These are phyloP conservation scores for Ectemnius cavifrons DNA, from an alignment of 2,888 invertebrate species.

Conservation along the genomic window DNA sequence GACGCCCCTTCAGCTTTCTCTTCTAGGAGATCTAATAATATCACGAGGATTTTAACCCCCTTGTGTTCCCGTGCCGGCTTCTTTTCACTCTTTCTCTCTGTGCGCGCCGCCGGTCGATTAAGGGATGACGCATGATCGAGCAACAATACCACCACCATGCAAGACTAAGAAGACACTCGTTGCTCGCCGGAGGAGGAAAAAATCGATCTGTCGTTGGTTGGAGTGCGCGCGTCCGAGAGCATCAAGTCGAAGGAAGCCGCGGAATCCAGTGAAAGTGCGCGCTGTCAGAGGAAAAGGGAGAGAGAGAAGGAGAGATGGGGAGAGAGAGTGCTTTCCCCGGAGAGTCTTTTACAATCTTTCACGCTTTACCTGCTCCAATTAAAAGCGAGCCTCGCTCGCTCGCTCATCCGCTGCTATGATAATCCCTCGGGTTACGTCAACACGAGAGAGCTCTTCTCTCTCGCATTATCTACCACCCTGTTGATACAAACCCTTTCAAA, in stretches of 20 bases:
- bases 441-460: constrained; percentile 14
- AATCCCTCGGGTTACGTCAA: background rate
- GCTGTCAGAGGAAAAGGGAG: background rate
- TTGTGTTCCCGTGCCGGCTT: background rate
- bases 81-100: too few relatives aligned
- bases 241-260: constrained; percentile 2
- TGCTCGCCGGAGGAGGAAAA: background rate
- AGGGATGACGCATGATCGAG: too few relatives aligned
- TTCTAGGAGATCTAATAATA: constrained; percentile 29
- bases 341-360: constrained; percentile 7
- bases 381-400: background rate
- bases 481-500: too few relatives aligned
- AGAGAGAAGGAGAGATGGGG: background rate
- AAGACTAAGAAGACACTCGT: background rate
- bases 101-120: too few relatives aligned
- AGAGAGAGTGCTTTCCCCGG: background rate
- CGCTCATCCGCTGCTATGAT: too few relatives aligned
- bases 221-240: background rate
- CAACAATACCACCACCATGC: too few relatives aligned
- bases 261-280: constrained; percentile 5
- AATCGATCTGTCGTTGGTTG: background rate
- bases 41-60: constrained; percentile 44
- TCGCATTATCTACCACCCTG: too few relatives aligned
- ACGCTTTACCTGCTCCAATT: constrained; percentile 8
- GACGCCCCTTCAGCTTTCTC: background rate